A percentile compares a stretch with the other conserved stretches of the same genome.
phyloP scores from a whole-genome alignment of 2,797 vertebrate species.

The Zenarchopterus dispar region DNA sequence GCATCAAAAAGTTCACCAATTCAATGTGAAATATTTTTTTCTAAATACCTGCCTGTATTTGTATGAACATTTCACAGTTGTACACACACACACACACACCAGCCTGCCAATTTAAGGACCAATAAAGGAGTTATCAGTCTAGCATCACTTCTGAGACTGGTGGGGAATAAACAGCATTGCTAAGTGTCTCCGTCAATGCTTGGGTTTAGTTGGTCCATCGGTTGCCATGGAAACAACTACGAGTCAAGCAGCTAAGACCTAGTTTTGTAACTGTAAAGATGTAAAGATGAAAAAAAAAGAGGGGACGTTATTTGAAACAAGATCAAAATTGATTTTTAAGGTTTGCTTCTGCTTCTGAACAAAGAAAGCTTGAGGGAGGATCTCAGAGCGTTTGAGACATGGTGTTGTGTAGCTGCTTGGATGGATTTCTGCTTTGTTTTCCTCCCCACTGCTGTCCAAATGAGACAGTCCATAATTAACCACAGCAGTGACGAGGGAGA shows the following conservation, averaged over 20 bases:
- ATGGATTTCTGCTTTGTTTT: constrained; percentile 41
- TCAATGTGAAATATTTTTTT: not conserved
- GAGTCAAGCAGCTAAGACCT: constrained; percentile 69
- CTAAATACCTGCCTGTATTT: not conserved
- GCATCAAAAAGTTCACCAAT: not conserved
- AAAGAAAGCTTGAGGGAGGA: not conserved
- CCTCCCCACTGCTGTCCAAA: constrained; percentile 45
- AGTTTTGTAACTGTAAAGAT: constrained; percentile 62
- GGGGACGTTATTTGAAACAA: constrained; percentile 28
- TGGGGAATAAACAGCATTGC: constrained; percentile 72
- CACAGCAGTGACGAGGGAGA: constrained; percentile 49
- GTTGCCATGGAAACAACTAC: constrained; percentile 80
- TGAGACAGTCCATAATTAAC: constrained; percentile 68
- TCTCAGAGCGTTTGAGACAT: constrained; percentile 20
- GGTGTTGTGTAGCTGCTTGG: constrained; percentile 19
- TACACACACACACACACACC: not conserved
- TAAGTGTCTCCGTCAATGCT: constrained; percentile 75
- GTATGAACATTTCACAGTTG: not conserved
- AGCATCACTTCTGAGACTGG: constrained; percentile 77
- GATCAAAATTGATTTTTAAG: constrained; percentile 50
- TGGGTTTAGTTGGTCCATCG: constrained; percentile 64
- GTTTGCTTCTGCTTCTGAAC: constrained; percentile 45
- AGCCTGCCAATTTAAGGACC: constrained; percentile 25
- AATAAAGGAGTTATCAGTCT: constrained; percentile 61
- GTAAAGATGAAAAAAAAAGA: constrained; percentile 27